Evolutionary conservation across 1,140 invertebrate genomes (phyloP).

Genomic region (Paramacrobiotus metropolitanus): DNA sequence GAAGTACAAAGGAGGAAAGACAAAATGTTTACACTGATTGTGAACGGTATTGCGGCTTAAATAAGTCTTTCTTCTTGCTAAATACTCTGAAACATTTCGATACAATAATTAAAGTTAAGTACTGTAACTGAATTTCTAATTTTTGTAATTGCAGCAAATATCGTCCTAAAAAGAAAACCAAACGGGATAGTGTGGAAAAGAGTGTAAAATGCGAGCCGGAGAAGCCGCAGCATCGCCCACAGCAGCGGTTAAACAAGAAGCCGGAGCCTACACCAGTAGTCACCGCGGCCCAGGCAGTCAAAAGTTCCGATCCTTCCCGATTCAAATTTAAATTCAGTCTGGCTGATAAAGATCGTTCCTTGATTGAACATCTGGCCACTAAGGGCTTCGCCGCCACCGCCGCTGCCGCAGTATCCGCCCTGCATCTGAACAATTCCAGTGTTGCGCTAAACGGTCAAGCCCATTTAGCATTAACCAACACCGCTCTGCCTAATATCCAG

Average conservation of each 20-base stretch:
- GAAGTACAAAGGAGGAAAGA: no score
- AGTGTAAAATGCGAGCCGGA: background rate
- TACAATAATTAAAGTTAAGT: no score
- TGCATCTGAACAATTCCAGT: background rate
- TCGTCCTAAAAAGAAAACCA: background rate
- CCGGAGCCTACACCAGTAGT: no score
- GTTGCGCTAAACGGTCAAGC: background rate
- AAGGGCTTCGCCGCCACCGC: conserved; percentile 5
- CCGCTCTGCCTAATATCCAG: background rate
- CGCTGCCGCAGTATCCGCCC: no score
- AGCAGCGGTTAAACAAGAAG: background rate
- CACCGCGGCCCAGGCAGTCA: no score
- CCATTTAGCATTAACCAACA: background rate
- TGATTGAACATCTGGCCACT: background rate
- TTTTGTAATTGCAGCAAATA: background rate
- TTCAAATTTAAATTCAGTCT: background rate
- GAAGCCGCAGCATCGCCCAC: background rate
- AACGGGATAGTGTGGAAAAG: background rate
- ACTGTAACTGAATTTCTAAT: background rate
- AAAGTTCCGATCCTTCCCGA: no score
- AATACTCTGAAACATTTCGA: no score
- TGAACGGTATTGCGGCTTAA: no score
- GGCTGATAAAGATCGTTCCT: background rate
- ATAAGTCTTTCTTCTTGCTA: no score
- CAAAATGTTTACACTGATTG: no score